These are phyloP conservation scores for Drosophila tristis DNA, from an alignment of 1,140 invertebrate species.

Conservation along the genomic window DNA sequence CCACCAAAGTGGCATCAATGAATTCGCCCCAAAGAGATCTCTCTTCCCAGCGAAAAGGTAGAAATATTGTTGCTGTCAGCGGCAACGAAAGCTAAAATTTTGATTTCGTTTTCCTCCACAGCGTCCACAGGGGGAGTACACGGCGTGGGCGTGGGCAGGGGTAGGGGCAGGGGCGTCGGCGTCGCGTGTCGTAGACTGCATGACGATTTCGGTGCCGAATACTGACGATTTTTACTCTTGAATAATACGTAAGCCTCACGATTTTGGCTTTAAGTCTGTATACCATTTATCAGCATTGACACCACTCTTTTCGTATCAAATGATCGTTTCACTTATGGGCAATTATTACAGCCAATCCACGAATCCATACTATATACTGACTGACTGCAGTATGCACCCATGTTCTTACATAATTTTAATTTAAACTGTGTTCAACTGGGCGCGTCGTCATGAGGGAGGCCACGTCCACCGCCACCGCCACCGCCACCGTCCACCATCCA, in stretches of 20 bases:
- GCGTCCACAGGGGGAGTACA: slow-evolving; percentile 10
- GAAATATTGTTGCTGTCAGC: slow-evolving; percentile 76
- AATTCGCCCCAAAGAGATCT: slow-evolving; percentile 36
- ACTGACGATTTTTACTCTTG: no score
- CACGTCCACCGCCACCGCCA: no score
- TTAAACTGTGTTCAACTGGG: slow-evolving; percentile 73
- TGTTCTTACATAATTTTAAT: slow-evolving; percentile 59
- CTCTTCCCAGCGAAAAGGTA: slow-evolving; percentile 40
- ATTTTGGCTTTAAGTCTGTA: not conserved
- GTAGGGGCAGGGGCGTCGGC: not conserved
- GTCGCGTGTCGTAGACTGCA: slow-evolving; percentile 81
- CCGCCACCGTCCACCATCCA: not conserved
- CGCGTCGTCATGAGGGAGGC: slow-evolving; percentile 35
- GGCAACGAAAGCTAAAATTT: slow-evolving; percentile 65
- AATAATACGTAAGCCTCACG: no score
- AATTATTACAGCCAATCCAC: no score
- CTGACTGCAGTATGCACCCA: no score
- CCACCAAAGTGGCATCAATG: slow-evolving; percentile 79
- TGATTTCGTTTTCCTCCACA: slow-evolving; percentile 46
- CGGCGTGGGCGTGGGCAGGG: slow-evolving; percentile 51
- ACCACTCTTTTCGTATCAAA: not conserved
- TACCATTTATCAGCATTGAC: not conserved
- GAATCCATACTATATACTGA: no score
- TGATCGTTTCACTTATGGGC: slow-evolving; percentile 2
- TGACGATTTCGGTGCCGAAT: slow-evolving; percentile 50